These are phyloP conservation scores for Yponomeuta cagnagella DNA, from an alignment of 2,888 invertebrate genomes.

Conservation along the genomic window DNA sequence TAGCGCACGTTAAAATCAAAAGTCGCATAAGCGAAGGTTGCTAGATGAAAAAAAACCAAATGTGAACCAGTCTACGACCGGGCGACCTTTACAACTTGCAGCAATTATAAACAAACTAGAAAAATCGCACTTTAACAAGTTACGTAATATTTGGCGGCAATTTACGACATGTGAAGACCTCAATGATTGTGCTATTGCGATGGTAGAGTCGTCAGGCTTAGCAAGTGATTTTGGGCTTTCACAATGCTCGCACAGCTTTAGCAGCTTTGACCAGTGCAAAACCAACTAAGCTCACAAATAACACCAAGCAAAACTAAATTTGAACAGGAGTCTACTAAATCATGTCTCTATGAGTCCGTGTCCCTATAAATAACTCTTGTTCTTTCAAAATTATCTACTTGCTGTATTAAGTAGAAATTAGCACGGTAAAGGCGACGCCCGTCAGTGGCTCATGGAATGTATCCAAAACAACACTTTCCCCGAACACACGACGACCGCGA, in stretches of 20 bases:
- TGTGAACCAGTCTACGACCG: not conserved
- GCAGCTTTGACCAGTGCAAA: no score
- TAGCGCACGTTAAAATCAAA: not conserved
- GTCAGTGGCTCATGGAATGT: not conserved
- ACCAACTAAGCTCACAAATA: no score
- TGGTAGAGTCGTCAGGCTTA: not conserved
- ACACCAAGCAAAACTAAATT: no score
- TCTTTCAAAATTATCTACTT: no score
- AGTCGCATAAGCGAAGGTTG: not conserved
- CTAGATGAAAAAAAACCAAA: not conserved
- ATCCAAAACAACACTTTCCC: not conserved
- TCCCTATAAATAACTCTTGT: no score
- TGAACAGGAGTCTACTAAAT: no score
- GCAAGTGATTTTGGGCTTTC: no score
- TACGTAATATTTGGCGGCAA: not conserved
- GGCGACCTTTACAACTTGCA: not conserved
- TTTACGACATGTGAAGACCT: not conserved
- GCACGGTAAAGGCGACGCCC: not conserved
- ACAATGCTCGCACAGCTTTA: no score
- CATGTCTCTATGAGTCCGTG: no score
- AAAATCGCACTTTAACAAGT: not conserved
- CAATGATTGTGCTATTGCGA: not conserved
- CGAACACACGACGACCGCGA: not conserved
- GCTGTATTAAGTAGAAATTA: not conserved
- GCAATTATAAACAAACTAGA: not conserved